phyloP scores from a whole-genome alignment of 1,140 invertebrate genomes.

The Cydia fagiglandana region DNA sequence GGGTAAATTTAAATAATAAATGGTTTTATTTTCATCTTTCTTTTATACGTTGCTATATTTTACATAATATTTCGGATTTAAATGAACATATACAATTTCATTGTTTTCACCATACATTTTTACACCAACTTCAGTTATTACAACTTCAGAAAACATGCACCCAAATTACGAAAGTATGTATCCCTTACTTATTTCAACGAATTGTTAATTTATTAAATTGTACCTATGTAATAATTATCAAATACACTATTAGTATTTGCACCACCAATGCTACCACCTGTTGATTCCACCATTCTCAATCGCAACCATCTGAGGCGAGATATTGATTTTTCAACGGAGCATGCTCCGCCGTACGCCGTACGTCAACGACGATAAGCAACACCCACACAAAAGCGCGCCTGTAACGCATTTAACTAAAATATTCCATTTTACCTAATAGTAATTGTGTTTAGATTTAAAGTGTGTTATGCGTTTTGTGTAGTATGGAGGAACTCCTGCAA shows the following conservation, averaged over 20 bases:
- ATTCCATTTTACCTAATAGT: conserved; percentile 6
- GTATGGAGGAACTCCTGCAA: conserved; percentile 90
- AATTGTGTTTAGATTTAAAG: neutral
- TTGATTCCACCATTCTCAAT: conserved; percentile 45
- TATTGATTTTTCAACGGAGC: conserved; percentile 64
- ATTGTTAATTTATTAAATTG: too few species aligned
- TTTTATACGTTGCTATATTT: neutral
- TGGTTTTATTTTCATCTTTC: neutral
- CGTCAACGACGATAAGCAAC: conserved; percentile 51
- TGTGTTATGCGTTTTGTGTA: conserved; percentile 12
- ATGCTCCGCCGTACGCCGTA: conserved; percentile 48
- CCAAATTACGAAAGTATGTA: conserved; percentile 3
- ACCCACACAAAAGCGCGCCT: conserved; percentile 44
- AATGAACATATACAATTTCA: conserved; percentile 8
- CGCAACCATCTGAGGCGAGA: conserved; percentile 37
- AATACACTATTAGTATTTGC: neutral
- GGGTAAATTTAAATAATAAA: conserved; percentile 6
- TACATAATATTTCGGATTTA: neutral
- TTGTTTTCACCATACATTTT: neutral
- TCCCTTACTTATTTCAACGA: neutral
- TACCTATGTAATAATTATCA: neutral
- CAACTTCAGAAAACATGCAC: neutral
- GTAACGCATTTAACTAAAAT: conserved; percentile 10
- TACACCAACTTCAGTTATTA: neutral
- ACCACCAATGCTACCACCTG: conserved; percentile 42